A percentile compares a stretch with the other conserved stretches of the same genome.
phyloP scores from a whole-genome alignment of 2,797 vertebrate species.

The Gymnoscopelus microlampas region DNA sequence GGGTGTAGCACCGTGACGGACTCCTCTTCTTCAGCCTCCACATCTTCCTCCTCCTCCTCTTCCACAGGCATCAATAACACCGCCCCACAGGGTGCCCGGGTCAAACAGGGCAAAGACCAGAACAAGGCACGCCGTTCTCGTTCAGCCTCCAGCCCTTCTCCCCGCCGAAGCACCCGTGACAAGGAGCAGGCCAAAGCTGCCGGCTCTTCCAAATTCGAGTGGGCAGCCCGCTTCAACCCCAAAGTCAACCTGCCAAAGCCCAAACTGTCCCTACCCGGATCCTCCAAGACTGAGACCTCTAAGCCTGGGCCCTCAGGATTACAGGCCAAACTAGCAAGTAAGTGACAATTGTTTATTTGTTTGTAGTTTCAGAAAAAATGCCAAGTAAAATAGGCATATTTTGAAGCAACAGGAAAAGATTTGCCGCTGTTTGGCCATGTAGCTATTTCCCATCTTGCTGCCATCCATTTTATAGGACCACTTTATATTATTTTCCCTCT shows the following conservation, averaged over 20 bases:
- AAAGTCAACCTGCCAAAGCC: slow-evolving; percentile 99
- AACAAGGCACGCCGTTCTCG: slow-evolving; percentile 96
- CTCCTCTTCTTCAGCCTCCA: slow-evolving; percentile 96
- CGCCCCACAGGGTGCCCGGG: slow-evolving; percentile 91
- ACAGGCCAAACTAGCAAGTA: slow-evolving; percentile 99
- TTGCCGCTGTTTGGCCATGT: not conserved
- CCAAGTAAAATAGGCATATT: too few species aligned
- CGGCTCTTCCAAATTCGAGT: slow-evolving; percentile 98
- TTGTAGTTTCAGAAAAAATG: not conserved
- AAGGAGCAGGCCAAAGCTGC: slow-evolving; percentile 94
- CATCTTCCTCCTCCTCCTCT: slow-evolving; percentile 97
- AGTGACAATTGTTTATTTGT: slow-evolving; percentile 71
- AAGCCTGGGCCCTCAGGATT: slow-evolving; percentile 99
- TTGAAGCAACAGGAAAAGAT: not conserved
- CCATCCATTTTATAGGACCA: not conserved
- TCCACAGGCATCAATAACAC: slow-evolving; percentile 87
- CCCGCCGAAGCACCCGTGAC: slow-evolving; percentile 94
- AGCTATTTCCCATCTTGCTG: not conserved
- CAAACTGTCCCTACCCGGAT: slow-evolving; percentile 97
- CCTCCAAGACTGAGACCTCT: slow-evolving; percentile 98
- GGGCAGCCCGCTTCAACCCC: slow-evolving; percentile 97
- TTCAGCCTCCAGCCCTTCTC: slow-evolving; percentile 97
- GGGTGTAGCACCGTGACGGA: slow-evolving; percentile 99
- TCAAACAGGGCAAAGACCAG: slow-evolving; percentile 99
- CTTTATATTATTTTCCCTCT: not conserved